A percentile compares a stretch with the other conserved stretches of the same genome.
Evolutionary conservation across 1,140 invertebrate genomes (phyloP).

Genomic region (Caenorhabditis remanei): DNA sequence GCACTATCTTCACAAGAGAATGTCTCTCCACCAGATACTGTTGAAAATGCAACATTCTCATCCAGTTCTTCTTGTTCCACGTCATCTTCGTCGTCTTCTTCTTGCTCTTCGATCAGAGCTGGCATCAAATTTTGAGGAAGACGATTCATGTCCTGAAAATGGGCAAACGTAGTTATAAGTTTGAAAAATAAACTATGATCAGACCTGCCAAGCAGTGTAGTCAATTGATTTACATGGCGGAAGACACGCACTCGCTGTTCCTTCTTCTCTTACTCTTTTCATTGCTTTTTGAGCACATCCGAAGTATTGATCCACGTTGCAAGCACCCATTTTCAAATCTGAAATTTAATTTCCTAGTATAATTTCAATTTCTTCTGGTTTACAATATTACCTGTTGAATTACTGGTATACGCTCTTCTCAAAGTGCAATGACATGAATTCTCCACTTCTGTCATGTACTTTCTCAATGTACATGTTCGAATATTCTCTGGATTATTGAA

Average conservation of each 20-base stretch:
- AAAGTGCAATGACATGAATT: constrained; percentile 72
- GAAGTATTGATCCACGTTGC: constrained; percentile 76
- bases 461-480: constrained; percentile 73
- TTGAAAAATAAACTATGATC: neutral
- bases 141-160: constrained; percentile 71
- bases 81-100: constrained; percentile 72
- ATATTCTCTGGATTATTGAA: constrained; percentile 71
- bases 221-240: constrained; percentile 74
- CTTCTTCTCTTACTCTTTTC: constrained; percentile 45
- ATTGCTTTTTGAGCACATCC: constrained; percentile 71
- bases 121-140: constrained; percentile 75
- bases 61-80: constrained; percentile 71
- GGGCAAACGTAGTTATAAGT: neutral
- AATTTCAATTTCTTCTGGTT: neutral
- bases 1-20: constrained; percentile 69
- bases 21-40: constrained; percentile 50
- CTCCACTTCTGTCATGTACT: constrained; percentile 74
- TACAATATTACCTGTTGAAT: constrained; percentile 61
- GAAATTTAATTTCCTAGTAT: neutral
- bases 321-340: constrained; percentile 56
- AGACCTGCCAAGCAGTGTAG: constrained; percentile 76
- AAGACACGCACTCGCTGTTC: constrained; percentile 55
- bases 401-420: constrained; percentile 69
- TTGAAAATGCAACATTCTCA: constrained; percentile 49
- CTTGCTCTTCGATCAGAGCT: constrained; percentile 71